Conservation (phyloP, 2,113 vertebrate genomes). For the Seriola aureovittata region DNA sequence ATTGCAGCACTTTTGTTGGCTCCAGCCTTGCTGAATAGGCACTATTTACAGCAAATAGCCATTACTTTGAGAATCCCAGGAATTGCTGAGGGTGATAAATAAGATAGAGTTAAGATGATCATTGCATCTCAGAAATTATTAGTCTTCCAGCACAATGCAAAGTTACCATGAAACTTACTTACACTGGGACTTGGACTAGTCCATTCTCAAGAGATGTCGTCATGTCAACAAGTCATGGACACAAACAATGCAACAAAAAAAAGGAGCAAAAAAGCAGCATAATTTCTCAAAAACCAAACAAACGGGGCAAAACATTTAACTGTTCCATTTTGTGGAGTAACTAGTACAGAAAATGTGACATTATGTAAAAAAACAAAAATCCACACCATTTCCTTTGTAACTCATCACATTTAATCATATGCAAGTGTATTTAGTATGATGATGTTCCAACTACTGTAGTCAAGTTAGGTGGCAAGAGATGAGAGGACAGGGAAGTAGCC, state of each 20-base stretch:
- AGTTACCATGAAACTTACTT: background rate
- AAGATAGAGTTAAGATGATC: background rate
- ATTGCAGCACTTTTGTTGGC: background rate
- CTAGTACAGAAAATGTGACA: too few species aligned
- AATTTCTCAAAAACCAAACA: too few species aligned
- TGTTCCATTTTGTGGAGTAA: background rate
- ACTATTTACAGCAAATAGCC: background rate
- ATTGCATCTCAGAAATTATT: background rate
- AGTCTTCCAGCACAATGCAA: background rate
- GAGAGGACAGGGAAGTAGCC: constrained; percentile 6
- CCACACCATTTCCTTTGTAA: background rate
- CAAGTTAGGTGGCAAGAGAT: constrained; percentile 3
- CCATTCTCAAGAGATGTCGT: background rate
- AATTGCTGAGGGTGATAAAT: background rate
- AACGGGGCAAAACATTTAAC: too few species aligned
- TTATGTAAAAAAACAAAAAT: background rate
- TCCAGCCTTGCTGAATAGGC: background rate
- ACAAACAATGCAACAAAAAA: background rate
- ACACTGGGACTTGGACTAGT: background rate
- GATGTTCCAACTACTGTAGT: constrained; percentile 7
- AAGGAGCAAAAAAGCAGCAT: too few species aligned
- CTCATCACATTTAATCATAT: constrained; percentile 11
- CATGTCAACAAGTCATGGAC: background rate
- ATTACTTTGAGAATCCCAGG: background rate
- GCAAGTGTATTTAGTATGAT: constrained; percentile 8